Evolutionary conservation across 1,140 invertebrate genomes (phyloP), one percentile per base, ranked within the genome.

Genomic region (Cotesia typhae): DNA sequence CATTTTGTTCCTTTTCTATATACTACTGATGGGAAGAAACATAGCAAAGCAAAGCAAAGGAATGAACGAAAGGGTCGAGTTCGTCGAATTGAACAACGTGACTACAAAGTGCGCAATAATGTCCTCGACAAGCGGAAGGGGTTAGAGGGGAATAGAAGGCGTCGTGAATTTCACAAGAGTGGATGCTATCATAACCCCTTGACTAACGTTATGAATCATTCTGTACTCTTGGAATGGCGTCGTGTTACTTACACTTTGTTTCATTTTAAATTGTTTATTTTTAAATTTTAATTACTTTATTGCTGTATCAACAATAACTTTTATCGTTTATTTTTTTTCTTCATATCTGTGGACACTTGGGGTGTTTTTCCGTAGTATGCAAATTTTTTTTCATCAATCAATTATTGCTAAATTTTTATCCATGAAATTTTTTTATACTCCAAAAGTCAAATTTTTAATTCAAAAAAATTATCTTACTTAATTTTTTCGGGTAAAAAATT

Each of bases 161-260:
- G 28, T 66, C 37, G 20, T 52, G 66, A 55, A 55, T 67, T 53
- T 67, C 52, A 53, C 66, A 53, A 67, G 17, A 55, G 66, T 55
- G 51, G 52, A 67, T 67, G 66, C 66, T 55, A 66, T 66, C 64
- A 66, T 67, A 36, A 66, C 66, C 66, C 66, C 36, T 51, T 47
- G 51, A 51, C 28, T 67, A 51, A 28, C 6, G 12, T 53, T 55
- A 67, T 67, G 66, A 67, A 55, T 67, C 66, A 67, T 35, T 20
- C 59, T 61, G 9, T 36, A 28, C 35, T 41, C 37, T 57, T 38
- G 35, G 4, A 41, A 20, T 67, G 12, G 51, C 52, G 51, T 35
- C 28, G 51, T 53, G 66, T 67, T 35, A 67, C 14, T 67, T 51
- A 36, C 28, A 17, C 51, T 51, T 28, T 47, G 6, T 9, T 47